Conservation (phyloP, 1,140 invertebrate genomes). For the Habropoda laboriosa region DNA sequence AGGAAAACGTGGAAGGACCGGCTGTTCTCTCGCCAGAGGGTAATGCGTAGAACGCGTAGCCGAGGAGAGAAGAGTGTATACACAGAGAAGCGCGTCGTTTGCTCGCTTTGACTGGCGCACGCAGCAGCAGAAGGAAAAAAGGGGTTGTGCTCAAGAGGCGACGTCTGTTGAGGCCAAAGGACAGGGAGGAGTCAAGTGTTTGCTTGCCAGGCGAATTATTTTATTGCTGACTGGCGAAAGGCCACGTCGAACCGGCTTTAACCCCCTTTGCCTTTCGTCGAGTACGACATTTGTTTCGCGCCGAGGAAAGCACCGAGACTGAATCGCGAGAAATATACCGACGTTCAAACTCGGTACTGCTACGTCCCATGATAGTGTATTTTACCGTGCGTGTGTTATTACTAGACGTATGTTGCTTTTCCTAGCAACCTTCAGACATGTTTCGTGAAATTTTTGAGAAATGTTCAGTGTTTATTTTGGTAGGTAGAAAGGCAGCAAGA, state of each 20-base stretch:
- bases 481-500: background rate
- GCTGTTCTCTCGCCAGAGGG: background rate
- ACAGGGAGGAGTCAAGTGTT: slow-evolving; percentile 50
- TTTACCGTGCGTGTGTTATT: no score
- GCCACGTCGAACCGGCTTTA: slow-evolving; percentile 16
- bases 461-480: background rate
- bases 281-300: slow-evolving; percentile 7
- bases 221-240: slow-evolving; percentile 51
- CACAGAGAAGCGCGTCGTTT: slow-evolving; percentile 16
- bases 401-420: no score
- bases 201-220: slow-evolving; percentile 53
- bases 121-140: slow-evolving; percentile 45
- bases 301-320: background rate
- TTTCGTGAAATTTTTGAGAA: background rate
- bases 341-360: no score
- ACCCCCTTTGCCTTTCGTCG: slow-evolving; percentile 2
- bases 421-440: background rate
- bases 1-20: background rate
- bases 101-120: slow-evolving; percentile 35
- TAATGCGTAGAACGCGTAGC: slow-evolving; percentile 35
- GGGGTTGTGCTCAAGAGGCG: slow-evolving; percentile 60
- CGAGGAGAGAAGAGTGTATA: background rate
- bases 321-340: slow-evolving; percentile 7
- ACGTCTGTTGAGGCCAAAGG: slow-evolving; percentile 51
- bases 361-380: no score